Evolutionary conservation across 2,888 invertebrate species (phyloP).

Genomic region (Lithophane ornitopus): DNA sequence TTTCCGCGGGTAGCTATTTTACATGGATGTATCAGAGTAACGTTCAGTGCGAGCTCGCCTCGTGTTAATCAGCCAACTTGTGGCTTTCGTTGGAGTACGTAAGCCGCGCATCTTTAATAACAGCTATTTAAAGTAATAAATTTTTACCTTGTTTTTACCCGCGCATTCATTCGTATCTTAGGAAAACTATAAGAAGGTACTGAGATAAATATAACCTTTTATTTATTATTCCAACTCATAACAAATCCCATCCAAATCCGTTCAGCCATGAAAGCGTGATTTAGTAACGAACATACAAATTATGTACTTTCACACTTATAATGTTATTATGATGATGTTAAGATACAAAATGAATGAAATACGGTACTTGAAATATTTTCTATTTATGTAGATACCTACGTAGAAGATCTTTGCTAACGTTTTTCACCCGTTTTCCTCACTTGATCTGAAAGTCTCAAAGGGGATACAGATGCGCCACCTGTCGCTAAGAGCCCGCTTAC

Average conservation of each 20-base stretch:
- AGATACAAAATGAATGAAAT: background rate
- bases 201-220: background rate
- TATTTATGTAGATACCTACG: conserved; percentile 8
- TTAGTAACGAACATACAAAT: background rate
- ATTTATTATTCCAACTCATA: background rate
- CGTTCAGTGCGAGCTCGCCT: conserved; percentile 32
- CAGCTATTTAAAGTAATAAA: conserved; percentile 11
- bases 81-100: conserved; percentile 35
- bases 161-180: too few relatives aligned
- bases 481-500: conserved; percentile 38
- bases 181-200: background rate
- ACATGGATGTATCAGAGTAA: conserved; percentile 40
- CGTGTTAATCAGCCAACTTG: conserved; percentile 58
- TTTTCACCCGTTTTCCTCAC: conserved; percentile 33
- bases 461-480: conserved; percentile 35
- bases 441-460: conserved; percentile 50
- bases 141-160: background rate
- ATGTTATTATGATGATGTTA: background rate
- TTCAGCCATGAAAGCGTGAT: background rate
- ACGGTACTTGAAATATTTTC: conserved; percentile 11
- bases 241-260: background rate
- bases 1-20: conserved; percentile 43
- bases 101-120: conserved; percentile 29
- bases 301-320: background rate
- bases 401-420: conserved; percentile 10